Conservation (phyloP, 1,140 invertebrate species). For the Muscidifurax raptorellus region DNA sequence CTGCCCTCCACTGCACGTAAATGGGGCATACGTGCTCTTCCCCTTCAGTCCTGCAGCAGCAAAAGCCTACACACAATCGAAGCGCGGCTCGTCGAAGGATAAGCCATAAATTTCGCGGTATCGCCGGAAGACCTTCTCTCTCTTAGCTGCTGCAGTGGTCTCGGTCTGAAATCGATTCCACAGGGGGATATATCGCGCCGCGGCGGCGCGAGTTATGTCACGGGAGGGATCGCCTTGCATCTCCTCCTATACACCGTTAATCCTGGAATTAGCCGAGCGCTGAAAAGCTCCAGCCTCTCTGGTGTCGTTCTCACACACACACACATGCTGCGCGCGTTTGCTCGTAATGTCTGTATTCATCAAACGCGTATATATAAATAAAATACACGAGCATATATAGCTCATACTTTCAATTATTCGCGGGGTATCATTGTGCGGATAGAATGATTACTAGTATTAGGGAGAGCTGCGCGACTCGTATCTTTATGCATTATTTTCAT, state of each 20-base stretch:
- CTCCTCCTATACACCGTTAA: conserved; percentile 10
- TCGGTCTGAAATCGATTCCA: background rate
- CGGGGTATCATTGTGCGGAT: background rate
- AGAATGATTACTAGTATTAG: background rate
- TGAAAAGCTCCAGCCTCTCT: background rate
- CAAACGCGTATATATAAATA: background rate
- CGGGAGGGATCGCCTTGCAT: background rate
- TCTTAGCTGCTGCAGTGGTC: background rate
- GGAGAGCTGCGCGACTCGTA: too few species aligned
- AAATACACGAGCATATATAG: background rate
- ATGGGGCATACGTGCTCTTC: background rate
- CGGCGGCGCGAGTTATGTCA: background rate
- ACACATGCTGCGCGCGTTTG: background rate
- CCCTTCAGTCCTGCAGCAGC: background rate
- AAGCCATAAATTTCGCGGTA: conserved; percentile 2
- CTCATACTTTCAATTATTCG: background rate
- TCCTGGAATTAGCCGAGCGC: conserved; percentile 10
- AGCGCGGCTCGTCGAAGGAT: background rate
- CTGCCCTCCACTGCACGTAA: too few species aligned
- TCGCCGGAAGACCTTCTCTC: background rate
- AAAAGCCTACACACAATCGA: background rate
- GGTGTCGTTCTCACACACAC: background rate
- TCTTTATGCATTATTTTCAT: too few species aligned
- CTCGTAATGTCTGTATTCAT: background rate
- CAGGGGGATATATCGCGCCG: background rate